Evolutionary conservation across 1,140 invertebrate species (phyloP), one percentile per base, ranked within the genome.

Genomic region (Idris sp.): DNA sequence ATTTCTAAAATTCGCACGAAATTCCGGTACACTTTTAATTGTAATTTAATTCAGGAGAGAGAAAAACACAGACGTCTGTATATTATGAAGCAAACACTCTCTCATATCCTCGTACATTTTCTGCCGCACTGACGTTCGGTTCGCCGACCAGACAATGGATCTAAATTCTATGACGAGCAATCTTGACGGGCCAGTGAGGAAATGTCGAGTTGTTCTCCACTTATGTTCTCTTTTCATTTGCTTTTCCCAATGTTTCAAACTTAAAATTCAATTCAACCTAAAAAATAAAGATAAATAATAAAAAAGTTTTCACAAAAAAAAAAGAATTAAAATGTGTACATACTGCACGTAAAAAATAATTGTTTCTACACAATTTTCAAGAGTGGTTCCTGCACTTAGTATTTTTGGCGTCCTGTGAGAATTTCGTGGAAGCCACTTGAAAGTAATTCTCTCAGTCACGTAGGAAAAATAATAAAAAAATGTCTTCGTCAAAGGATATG

Each of bases 51-150:
- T 43, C 26, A 36, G 9, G 16, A 8, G 31, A n/a, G n/a, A n/a
- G 53, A 59, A 69, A 69, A 61, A 61, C 61, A 51, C 38, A 33
- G 11, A 9, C 16, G 5, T 18, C 30, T 25, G n/a, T n/a, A n/a
- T n/a, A n/a, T n/a, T n/a, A n/a, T n/a, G n/a, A n/a, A n/a, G n/a
- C n/a, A n/a, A n/a, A n/a, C n/a, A n/a, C 41, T 1, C 5, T 33
- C 51, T 30, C 19, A 10, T 48, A 68, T 51, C 54, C 54, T 65
- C 74, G 73, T 82, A 80, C 81, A 81, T 82, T 79, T 76, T 76
- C 69, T 77, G 79, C 58, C 72, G 64, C 64, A 30, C 35, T 14
- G 48, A 49, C 56, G n/a, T 59, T 72, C 26, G 56, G 36, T 18
- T 54, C 54, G 51, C 40, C 41, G n/a, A n/a, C 43, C 54, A 64